phyloP scores from a whole-genome alignment of 1,140 invertebrate genomes.

The Penaeus vannamei region DNA sequence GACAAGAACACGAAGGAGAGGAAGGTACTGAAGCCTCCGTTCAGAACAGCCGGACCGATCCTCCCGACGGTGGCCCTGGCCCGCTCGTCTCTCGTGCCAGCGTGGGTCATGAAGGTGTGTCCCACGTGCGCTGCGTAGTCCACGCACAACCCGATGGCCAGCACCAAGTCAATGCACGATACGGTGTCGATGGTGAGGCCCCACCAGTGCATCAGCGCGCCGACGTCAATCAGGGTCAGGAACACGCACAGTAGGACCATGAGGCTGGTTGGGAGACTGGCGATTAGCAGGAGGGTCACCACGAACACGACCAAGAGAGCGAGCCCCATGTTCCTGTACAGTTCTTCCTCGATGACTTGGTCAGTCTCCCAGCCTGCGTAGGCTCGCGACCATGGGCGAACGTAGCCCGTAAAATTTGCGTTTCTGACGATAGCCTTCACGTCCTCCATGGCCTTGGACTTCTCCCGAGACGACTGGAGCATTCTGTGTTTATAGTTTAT shows the following conservation, averaged over 20 bases:
- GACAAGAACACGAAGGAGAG: constrained; percentile 82
- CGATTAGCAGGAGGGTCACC: constrained; percentile 85
- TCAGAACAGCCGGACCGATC: constrained; percentile 86
- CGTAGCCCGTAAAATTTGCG: constrained; percentile 77
- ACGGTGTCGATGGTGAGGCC: constrained; percentile 89
- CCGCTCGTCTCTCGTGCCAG: constrained; percentile 77
- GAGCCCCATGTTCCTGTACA: constrained; percentile 84
- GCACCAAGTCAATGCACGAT: constrained; percentile 85
- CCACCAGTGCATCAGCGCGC: constrained; percentile 87
- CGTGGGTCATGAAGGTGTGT: constrained; percentile 81
- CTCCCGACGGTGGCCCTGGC: constrained; percentile 80
- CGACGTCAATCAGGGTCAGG: constrained; percentile 83
- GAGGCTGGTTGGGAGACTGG: constrained; percentile 80
- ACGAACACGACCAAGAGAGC: constrained; percentile 86
- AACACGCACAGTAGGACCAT: constrained; percentile 85
- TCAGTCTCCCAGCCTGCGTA: constrained; percentile 85
- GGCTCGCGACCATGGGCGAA: constrained; percentile 77
- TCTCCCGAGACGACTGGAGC: constrained; percentile 75
- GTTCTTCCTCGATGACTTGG: constrained; percentile 81
- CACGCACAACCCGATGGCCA: constrained; percentile 88
- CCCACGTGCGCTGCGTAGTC: constrained; percentile 89
- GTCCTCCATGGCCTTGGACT: constrained; percentile 81
- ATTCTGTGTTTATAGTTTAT: constrained; percentile 68
- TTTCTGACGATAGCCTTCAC: constrained; percentile 76
- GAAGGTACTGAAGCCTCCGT: constrained; percentile 85